Percentiles rank a stretch among this genome's conserved stretches.
phyloP scores from a whole-genome alignment of 2,113 vertebrate species.

The Aix galericulata region DNA sequence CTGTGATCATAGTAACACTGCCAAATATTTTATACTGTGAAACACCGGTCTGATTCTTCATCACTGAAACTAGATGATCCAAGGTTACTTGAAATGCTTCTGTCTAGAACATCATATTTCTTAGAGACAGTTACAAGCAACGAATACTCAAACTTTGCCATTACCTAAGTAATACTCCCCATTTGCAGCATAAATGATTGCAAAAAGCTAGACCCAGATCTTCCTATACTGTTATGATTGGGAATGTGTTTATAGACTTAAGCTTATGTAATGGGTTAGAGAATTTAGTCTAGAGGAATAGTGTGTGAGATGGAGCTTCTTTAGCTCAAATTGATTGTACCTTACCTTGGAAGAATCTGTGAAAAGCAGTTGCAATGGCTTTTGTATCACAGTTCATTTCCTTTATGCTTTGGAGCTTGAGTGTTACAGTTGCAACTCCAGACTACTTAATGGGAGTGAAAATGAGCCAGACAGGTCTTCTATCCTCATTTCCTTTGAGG shows the following conservation, averaged over 20 bases:
- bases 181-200: neutral
- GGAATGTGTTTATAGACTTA: neutral
- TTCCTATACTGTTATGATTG: neutral
- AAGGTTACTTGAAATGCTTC: neutral
- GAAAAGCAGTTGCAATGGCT: neutral
- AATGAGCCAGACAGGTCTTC: neutral
- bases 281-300: neutral
- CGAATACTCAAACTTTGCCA: neutral
- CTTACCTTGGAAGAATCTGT: neutral
- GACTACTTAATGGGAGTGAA: accelerated
- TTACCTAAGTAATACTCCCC: neutral
- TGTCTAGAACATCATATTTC: neutral
- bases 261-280: neutral
- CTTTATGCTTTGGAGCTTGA: neutral
- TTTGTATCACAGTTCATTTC: neutral
- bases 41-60: neutral
- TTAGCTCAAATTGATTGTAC: neutral
- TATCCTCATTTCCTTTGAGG: neutral
- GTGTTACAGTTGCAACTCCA: neutral
- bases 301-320: neutral
- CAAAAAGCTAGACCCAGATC: neutral
- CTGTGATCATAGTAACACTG: neutral
- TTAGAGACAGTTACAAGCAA: neutral
- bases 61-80: neutral
- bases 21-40: neutral